A percentile compares a stretch with the other conserved stretches of the same genome.
Evolutionary conservation across 2,797 vertebrate species (phyloP).

Genomic region (Naso thynnoides): DNA sequence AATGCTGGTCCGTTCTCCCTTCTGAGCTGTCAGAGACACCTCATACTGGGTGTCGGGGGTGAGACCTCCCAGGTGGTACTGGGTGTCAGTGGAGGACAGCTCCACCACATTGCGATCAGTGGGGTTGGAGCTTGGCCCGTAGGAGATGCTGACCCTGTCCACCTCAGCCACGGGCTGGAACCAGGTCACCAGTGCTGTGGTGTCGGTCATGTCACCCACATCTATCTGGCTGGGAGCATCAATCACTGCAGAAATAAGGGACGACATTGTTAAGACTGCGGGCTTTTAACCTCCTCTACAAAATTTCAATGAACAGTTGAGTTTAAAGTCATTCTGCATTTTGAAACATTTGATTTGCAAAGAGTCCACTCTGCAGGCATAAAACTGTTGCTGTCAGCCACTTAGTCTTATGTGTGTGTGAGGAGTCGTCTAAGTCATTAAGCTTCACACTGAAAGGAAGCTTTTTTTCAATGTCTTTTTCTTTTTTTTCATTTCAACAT

Average conservation of each 20-base stretch:
- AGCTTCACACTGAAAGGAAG: too few species aligned
- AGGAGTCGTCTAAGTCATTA: neutral
- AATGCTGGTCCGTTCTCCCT: conserved; percentile 87
- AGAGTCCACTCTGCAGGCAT: neutral
- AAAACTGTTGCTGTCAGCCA: neutral
- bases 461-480: too few species aligned
- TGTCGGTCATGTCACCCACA: conserved; percentile 93
- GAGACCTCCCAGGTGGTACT: conserved; percentile 91
- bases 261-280: neutral
- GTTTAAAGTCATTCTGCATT: neutral
- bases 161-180: conserved; percentile 92
- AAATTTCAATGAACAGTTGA: neutral
- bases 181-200: conserved; percentile 94
- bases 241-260: conserved; percentile 82
- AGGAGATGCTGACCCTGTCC: conserved; percentile 89
- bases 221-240: conserved; percentile 93
- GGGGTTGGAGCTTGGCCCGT: conserved; percentile 85
- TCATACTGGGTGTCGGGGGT: conserved; percentile 93
- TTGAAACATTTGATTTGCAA: neutral
- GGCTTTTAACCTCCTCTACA: neutral
- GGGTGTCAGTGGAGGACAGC: conserved; percentile 90
- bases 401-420: neutral
- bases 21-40: conserved; percentile 88
- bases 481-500: too few species aligned
- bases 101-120: conserved; percentile 87